These are phyloP conservation scores for Griposia aprilina DNA, from an alignment of 2,888 invertebrate genomes.

Conservation along the genomic window DNA sequence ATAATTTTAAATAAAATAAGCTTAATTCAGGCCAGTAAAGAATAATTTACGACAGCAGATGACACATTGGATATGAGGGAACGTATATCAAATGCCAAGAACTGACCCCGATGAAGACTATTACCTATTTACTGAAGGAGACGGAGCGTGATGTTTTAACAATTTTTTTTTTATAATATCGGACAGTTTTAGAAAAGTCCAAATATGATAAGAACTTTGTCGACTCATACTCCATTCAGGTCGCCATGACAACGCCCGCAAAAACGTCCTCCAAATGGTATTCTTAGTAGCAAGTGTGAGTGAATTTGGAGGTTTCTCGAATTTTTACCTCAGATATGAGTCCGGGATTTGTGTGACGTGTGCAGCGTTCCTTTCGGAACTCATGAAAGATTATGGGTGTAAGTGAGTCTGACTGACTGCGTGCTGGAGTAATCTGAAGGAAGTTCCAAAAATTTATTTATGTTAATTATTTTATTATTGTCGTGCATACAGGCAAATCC, in stretches of 20 bases:
- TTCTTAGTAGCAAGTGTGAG: background rate
- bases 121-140: slow-evolving; percentile 7
- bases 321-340: background rate
- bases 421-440: background rate
- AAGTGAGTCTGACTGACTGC: background rate
- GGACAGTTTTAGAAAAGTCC: background rate
- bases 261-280: background rate
- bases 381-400: background rate
- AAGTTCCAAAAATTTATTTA: background rate
- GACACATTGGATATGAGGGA: slow-evolving; percentile 32
- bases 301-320: background rate
- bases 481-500: background rate
- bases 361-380: background rate
- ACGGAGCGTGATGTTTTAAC: background rate
- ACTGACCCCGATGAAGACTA: slow-evolving; percentile 23
- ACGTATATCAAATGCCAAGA: slow-evolving; percentile 48
- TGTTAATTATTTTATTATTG: background rate
- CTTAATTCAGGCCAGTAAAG: slow-evolving; percentile 3
- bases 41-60: slow-evolving; percentile 41
- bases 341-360: background rate
- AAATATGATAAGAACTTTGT: too few relatives aligned
- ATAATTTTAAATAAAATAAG: slow-evolving; percentile 6
- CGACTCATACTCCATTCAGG: background rate
- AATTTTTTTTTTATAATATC: background rate
- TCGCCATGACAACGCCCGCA: background rate